phyloP scores from a whole-genome alignment of 1,140 invertebrate species.

The Protaetia brevitarsis region DNA sequence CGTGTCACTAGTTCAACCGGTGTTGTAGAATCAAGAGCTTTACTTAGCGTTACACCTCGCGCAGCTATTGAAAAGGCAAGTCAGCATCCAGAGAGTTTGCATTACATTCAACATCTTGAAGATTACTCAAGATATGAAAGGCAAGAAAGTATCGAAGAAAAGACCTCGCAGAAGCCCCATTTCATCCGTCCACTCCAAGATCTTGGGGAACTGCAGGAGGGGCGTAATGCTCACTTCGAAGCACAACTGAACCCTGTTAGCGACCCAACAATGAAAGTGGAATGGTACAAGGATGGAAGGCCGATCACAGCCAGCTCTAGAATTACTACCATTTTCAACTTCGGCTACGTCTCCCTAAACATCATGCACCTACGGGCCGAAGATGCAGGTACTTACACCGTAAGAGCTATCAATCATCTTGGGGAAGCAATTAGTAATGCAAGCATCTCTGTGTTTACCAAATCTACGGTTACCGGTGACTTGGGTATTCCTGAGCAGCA shows the following conservation, averaged over 20 bases:
- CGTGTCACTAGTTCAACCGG: constrained; percentile 86
- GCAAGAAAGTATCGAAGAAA: constrained; percentile 78
- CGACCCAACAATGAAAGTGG: constrained; percentile 95
- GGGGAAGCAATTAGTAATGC: constrained; percentile 79
- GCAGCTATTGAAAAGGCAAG: constrained; percentile 79
- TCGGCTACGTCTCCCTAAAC: constrained; percentile 96
- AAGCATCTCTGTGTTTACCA: constrained; percentile 70
- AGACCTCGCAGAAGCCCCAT: constrained; percentile 71
- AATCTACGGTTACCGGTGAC: constrained; percentile 78
- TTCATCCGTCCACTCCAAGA: constrained; percentile 88
- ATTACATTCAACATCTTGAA: constrained; percentile 90
- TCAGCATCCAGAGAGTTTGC: constrained; percentile 91
- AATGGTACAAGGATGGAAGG: constrained; percentile 97
- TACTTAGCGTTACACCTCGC: constrained; percentile 74
- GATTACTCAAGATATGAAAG: constrained; percentile 86
- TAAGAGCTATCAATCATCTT: constrained; percentile 81
- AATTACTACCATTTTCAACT: constrained; percentile 95
- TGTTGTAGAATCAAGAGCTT: constrained; percentile 85
- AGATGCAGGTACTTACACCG: constrained; percentile 89
- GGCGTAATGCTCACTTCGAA: constrained; percentile 91
- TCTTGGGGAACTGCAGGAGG: constrained; percentile 84
- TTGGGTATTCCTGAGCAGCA: constrained; percentile 89
- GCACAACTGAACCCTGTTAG: constrained; percentile 91
- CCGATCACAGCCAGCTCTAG: constrained; percentile 90
- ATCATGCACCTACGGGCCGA: constrained; percentile 94